Base-by-base conservation (phyloP, 2,888 invertebrate species). In the Shargacucullia verbasci region DNA sequence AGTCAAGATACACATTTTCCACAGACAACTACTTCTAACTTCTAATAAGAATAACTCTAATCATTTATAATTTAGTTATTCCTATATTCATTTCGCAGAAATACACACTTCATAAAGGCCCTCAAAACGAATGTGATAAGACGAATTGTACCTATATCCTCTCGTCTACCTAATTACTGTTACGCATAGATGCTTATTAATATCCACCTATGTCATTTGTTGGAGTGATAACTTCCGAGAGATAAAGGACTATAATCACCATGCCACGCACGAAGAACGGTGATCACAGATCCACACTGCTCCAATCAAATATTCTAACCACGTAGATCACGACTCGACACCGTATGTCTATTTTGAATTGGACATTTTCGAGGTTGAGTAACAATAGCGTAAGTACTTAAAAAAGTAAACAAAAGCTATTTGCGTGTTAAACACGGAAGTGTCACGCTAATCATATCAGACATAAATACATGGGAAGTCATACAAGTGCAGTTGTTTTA, bases 401-500 rank as follows among this genome's bases (percentile, higher is more conserved):
- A 25, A 35, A 73, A 72, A 62, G 64, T 73, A 60, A 70, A 67
- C 60, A 78, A 67, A 70, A 41, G 58, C 59, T 64, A 74, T 66
- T 63, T 70, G 53, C 63, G 55, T 60, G 12, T 54, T 43, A 59
- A 45, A 77, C 67, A 71, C 79, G 85, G 85, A 86, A 85, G 80
- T 68, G 65, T 69, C 69, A 70, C 69, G 63, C 70, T 79, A 77
- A 78, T 79, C 71, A 72, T 72, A 71, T 73, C 73, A 81, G 63
- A 55, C 58, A 53, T 64, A 74, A 67, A 62, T 72, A 75, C 60
- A 70, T 70, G 68, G 67, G 84, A 87, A 86, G 75, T 69, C 85
- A 47, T 80, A 84, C 70, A 79, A 85, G 72, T 81, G 81, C 77
- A 65, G 73, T 73, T 81, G 82, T 79, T 83, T 70, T 78, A 54